Evolutionary conservation across 2,113 vertebrate species (phyloP).

Genomic region (Ciconia maguari): DNA sequence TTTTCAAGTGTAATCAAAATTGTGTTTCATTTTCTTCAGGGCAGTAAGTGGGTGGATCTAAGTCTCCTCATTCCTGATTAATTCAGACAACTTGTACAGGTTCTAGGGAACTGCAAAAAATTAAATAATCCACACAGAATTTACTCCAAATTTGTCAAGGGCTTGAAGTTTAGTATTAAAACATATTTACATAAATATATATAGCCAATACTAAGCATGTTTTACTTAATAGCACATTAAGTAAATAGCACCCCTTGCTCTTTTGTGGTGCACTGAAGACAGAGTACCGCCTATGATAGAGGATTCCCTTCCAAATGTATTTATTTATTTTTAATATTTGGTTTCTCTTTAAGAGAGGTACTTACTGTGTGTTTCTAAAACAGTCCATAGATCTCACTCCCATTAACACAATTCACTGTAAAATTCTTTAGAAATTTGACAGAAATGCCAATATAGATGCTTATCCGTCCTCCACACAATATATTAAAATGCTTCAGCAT

Average conservation of each 20-base stretch:
- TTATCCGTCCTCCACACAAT: not conserved
- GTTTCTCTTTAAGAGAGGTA: not conserved
- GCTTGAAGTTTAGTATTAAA: not conserved
- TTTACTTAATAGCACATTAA: not conserved
- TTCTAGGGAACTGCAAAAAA: not conserved
- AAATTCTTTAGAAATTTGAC: not conserved
- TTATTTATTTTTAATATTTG: not conserved
- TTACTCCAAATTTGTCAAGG: not conserved
- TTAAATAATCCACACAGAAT: not conserved
- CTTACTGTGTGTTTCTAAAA: not conserved
- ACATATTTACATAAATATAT: not conserved
- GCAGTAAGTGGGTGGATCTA: not conserved
- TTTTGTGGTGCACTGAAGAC: not conserved
- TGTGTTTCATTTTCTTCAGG: not conserved
- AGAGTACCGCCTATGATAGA: accelerated
- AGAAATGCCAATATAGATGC: not conserved
- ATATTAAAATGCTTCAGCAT: not conserved
- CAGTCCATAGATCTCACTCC: not conserved
- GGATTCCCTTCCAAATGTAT: not conserved
- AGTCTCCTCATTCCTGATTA: not conserved
- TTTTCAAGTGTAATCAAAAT: not conserved
- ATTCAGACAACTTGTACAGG: not conserved
- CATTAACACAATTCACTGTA: not conserved
- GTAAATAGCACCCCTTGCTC: not conserved
- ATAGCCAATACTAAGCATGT: not conserved